A percentile compares a stretch with the other conserved stretches of the same genome.
Conservation (phyloP, 2,113 vertebrate species). For the Piprites chloris region DNA sequence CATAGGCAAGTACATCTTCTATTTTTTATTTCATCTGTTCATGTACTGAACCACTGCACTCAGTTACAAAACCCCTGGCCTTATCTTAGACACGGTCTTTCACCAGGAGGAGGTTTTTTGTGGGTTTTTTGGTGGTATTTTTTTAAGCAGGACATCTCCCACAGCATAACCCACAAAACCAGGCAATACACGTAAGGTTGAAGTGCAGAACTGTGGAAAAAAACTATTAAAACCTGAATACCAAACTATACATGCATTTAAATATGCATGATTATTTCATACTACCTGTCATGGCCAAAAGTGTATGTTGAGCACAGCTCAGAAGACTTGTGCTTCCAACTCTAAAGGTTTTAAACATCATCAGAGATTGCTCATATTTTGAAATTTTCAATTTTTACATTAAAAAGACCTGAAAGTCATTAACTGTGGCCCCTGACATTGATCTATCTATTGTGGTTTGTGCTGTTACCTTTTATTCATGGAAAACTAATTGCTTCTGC, state of each 20-base stretch:
- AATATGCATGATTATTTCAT: background rate
- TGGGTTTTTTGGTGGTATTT: background rate
- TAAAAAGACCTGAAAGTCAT: background rate
- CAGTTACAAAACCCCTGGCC: background rate
- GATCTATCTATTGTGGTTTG: background rate
- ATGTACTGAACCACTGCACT: background rate
- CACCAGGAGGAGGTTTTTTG: background rate
- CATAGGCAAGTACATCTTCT: background rate
- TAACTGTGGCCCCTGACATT: background rate
- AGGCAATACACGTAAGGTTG: background rate
- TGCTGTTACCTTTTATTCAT: background rate
- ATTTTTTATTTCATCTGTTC: background rate
- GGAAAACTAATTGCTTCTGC: background rate
- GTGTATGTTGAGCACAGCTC: background rate
- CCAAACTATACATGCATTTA: background rate
- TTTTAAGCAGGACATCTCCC: background rate
- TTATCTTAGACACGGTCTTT: background rate
- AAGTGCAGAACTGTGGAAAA: background rate
- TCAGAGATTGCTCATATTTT: background rate
- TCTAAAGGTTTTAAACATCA: background rate
- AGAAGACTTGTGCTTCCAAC: background rate
- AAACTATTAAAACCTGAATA: background rate
- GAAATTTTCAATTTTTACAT: background rate
- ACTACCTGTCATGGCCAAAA: background rate
- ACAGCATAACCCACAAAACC: background rate